Conservation (phyloP, 2,797 vertebrate species). For the Esox lucius region DNA sequence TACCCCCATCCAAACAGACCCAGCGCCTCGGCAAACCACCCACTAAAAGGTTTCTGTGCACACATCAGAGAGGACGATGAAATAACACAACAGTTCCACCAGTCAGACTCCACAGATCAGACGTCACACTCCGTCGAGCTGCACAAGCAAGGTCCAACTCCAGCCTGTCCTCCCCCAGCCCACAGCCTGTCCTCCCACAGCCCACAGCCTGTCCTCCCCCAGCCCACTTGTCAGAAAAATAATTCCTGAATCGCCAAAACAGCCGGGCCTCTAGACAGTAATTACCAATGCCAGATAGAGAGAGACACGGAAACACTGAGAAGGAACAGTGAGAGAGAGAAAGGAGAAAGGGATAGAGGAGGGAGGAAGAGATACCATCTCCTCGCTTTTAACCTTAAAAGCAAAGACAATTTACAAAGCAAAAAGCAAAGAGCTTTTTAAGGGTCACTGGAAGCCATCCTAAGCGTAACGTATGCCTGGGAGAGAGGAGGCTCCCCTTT, state of each 20-base stretch:
- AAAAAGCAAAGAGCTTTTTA: constrained; percentile 82
- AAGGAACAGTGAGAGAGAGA: constrained; percentile 42
- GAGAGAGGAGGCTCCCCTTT: constrained; percentile 79
- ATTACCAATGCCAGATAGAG: constrained; percentile 65
- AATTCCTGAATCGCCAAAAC: constrained; percentile 48
- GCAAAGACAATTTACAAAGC: constrained; percentile 85
- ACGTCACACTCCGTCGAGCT: constrained; percentile 66
- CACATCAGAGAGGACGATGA: constrained; percentile 66
- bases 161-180: constrained; percentile 30
- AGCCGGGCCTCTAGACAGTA: constrained; percentile 59
- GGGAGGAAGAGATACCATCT: constrained; percentile 73
- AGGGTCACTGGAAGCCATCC: constrained; percentile 79
- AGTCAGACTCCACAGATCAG: constrained; percentile 65
- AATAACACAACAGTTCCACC: constrained; percentile 70
- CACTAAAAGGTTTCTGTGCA: constrained; percentile 75
- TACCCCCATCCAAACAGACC: constrained; percentile 8
- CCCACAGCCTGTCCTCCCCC: no score
- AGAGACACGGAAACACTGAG: neutral
- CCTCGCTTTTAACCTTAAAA: constrained; percentile 81
- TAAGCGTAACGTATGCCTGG: constrained; percentile 81
- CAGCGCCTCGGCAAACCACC: constrained; percentile 56
- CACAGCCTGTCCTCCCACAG: no score
- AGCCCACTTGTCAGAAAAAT: no score
- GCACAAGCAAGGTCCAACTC: constrained; percentile 62
- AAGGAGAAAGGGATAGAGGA: constrained; percentile 1